Evolutionary conservation across 1,140 invertebrate species (phyloP).

Genomic region (Asobara japonica): DNA sequence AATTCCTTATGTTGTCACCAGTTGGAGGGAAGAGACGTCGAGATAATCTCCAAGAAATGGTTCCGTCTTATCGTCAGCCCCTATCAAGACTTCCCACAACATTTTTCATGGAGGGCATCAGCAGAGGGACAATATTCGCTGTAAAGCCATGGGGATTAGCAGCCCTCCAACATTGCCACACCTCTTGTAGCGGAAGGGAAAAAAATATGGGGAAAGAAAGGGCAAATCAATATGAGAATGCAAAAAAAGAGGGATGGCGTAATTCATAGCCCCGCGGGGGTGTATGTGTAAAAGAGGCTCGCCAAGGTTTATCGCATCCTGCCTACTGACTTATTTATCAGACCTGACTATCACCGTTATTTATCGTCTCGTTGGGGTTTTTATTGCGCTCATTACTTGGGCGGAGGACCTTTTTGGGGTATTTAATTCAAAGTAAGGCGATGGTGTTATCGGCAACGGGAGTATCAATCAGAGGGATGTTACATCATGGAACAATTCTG

Average conservation of each 20-base stretch:
- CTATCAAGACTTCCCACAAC: too few relatives aligned
- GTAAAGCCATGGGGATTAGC: background rate
- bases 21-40: too few relatives aligned
- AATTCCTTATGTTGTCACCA: too few relatives aligned
- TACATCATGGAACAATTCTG: too few relatives aligned
- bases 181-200: background rate
- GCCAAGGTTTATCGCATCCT: background rate
- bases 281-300: background rate
- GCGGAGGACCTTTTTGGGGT: background rate
- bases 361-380: background rate
- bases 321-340: conserved; percentile 3
- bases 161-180: background rate
- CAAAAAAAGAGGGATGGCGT: background rate
- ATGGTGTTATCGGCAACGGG: background rate
- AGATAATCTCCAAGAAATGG: too few relatives aligned
- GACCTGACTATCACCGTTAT: background rate
- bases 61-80: too few relatives aligned
- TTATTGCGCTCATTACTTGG: background rate
- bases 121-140: background rate
- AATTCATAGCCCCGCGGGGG: background rate
- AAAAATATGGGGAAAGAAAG: background rate
- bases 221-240: conserved; percentile 1
- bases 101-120: background rate
- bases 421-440: background rate
- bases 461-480: background rate